phyloP scores from a whole-genome alignment of 2,797 vertebrate genomes.

The Sphaeramia orbicularis region DNA sequence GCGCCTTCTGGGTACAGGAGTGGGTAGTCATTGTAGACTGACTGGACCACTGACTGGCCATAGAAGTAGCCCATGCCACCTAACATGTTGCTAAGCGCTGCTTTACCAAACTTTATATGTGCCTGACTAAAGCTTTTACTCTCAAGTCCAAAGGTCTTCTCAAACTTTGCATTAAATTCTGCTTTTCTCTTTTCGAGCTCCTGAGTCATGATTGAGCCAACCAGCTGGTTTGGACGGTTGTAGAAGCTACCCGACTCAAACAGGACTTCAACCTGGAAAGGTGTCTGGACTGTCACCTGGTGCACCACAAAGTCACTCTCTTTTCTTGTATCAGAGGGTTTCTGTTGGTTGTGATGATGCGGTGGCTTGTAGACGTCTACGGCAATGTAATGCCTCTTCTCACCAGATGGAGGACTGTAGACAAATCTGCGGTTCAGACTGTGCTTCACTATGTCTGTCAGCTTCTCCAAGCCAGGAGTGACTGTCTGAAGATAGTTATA shows the following conservation, averaged over 20 bases:
- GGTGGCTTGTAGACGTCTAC: conserved; percentile 83
- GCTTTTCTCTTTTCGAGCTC: conserved; percentile 82
- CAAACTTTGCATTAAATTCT: conserved; percentile 88
- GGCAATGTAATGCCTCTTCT: conserved; percentile 89
- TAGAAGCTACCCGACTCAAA: conserved; percentile 92
- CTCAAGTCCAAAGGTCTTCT: conserved; percentile 87
- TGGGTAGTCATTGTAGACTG: conserved; percentile 80
- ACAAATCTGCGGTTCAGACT: conserved; percentile 88
- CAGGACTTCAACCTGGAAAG: conserved; percentile 89
- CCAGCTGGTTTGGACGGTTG: conserved; percentile 81
- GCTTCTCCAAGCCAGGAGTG: conserved; percentile 89
- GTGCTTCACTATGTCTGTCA: conserved; percentile 90
- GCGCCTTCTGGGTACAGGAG: conserved; percentile 83
- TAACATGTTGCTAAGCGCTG: conserved; percentile 92
- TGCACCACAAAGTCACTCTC: conserved; percentile 90
- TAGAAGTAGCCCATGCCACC: conserved; percentile 95
- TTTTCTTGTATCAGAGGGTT: conserved; percentile 59
- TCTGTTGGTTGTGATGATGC: conserved; percentile 78
- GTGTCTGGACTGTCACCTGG: conserved; percentile 91
- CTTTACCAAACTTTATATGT: conserved; percentile 88
- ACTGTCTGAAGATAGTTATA: conserved; percentile 90
- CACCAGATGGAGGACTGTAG: conserved; percentile 83
- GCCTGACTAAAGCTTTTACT: conserved; percentile 80
- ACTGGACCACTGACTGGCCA: conserved; percentile 91
- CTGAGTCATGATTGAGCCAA: conserved; percentile 79